These are phyloP conservation scores for Palythoa caribaeorum DNA, from an alignment of 92 coral and sea anemone genomes.

Conservation along the genomic window DNA sequence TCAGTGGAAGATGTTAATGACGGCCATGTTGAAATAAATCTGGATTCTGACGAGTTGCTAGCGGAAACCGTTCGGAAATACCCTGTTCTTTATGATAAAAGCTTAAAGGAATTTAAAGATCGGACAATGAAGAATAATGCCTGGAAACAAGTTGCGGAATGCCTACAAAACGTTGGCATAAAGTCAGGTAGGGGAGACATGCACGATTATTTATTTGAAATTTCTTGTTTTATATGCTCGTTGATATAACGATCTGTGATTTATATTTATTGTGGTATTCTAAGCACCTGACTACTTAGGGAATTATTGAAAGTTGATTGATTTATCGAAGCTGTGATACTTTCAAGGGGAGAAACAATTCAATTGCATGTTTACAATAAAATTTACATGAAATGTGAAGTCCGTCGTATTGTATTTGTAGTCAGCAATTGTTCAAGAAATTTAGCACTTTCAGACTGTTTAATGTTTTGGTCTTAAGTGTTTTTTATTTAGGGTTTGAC, in stretches of 20 bases:
- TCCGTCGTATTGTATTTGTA: slow-evolving; percentile 8
- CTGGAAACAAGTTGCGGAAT: slow-evolving; percentile 22
- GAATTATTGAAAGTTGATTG: not conserved
- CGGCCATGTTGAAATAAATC: slow-evolving; percentile 16
- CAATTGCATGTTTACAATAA: not conserved
- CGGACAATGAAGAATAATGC: slow-evolving; percentile 25
- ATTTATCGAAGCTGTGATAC: not conserved
- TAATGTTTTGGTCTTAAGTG: slow-evolving; percentile 1
- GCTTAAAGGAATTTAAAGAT: not conserved
- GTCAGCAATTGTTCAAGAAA: not conserved
- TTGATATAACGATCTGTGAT: not conserved
- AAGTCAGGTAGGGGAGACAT: slow-evolving; percentile 30
- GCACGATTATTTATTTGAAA: not conserved
- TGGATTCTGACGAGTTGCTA: not conserved
- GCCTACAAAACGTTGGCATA: slow-evolving; percentile 9
- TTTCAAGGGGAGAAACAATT: not conserved
- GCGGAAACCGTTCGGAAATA: slow-evolving; percentile 25
- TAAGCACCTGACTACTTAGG: not conserved
- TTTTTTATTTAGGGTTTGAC: not conserved
- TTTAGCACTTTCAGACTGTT: not conserved
- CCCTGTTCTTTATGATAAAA: slow-evolving; percentile 26
- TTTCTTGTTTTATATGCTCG: not conserved
- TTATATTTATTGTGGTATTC: not conserved
- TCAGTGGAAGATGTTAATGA: not conserved
- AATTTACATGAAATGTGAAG: slow-evolving; percentile 16